Evolutionary conservation across 2,888 invertebrate species (phyloP), one percentile per base, ranked within the genome.

Genomic region (Fissipunctia ypsillon): DNA sequence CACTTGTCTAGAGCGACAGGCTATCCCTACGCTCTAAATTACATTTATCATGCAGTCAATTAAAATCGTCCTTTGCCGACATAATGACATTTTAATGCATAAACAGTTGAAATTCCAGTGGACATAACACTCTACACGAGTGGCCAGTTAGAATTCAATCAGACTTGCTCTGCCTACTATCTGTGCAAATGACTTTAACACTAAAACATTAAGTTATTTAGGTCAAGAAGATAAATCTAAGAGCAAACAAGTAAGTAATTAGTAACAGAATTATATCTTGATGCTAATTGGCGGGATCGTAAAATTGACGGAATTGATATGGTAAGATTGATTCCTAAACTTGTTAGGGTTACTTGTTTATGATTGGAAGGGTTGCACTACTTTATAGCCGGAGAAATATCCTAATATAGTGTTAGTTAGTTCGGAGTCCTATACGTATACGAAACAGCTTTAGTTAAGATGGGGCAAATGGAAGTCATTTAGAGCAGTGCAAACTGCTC

Each of bases 191-290:
- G 67, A 85, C 64, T 78, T 76, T 71, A 80, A 79, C 68, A 84
- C 78, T 80, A 74, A 79, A 86, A 76, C 80, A 73, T 60, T 71
- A 78, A 82, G 66, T 61, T 83, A 88, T 89, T 85, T 84, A 87
- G 88, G 90, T 89, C 88, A 86, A 87, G 85, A 84, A 85, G 83
- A 85, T 84, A 85, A 83, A 87, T 83, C 84, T 80, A 75, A 84
- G 84, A 80, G 87, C 88, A 90, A 90, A 90, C 89, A 90, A 85
- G 88, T 89, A 90, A 85, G 88, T 89, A 91, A 92, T 92, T 92
- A 92, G 87, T 81, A 73, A 64, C 73, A 86, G 73, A 87, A 89
- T 90, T 89, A 91, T 90, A 84, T 87, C 80, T 88, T 76, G 82
- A 72, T 80, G 83, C 89, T 91, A 92, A 92, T 91, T 91, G 89